Evolutionary conservation across 2,888 invertebrate species (phyloP), one percentile per base, ranked within the genome.

Genomic region (Lymantria monacha): DNA sequence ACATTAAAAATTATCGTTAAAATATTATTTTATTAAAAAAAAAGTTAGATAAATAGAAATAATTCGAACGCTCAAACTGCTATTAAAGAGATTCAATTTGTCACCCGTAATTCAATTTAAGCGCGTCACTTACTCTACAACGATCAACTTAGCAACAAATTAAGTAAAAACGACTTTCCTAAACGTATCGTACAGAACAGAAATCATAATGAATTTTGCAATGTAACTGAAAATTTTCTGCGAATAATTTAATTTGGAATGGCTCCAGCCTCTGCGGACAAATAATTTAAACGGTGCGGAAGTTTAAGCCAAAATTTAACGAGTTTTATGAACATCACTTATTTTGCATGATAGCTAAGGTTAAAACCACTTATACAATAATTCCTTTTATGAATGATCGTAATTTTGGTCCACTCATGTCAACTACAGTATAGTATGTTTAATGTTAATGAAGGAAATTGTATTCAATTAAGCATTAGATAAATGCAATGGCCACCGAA

Each of bases 181-280:
- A 70, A 78, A 75, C 67, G 68, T 72, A 76, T 77, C 70, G 66
- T 71, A 57, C 58, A 61, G 66, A 68, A 71, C 70, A 81, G 72
- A 76, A 76, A 80, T 81, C 31, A 13, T 41, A 41, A 83, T 76
- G 73, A 83, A 82, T 84, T 83, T 76, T 76, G 76, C 75, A 73
- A 82, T 81, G 78, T 76, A 76, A 81, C 83, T 74, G 73, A 82
- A 81, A 78, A 81, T 81, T 81, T 82, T 78, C 80, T 79, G 78
- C 77, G 83, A 83, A 81, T 85, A 88, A 88, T 88, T 87, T 83
- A 87, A 90, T 89, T 90, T 89, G 86, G 88, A 87, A 76, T 78
- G 70, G 76, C 76, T 85, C 87, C 89, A 89, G 83, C 79, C 84
- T 80, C 81, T 57, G 74, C 79, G 81, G 83, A 81, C 83, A 87